These are phyloP conservation scores for Scrobipalpa atriplicella DNA, from an alignment of 2,888 invertebrate genomes.

Conservation along the genomic window DNA sequence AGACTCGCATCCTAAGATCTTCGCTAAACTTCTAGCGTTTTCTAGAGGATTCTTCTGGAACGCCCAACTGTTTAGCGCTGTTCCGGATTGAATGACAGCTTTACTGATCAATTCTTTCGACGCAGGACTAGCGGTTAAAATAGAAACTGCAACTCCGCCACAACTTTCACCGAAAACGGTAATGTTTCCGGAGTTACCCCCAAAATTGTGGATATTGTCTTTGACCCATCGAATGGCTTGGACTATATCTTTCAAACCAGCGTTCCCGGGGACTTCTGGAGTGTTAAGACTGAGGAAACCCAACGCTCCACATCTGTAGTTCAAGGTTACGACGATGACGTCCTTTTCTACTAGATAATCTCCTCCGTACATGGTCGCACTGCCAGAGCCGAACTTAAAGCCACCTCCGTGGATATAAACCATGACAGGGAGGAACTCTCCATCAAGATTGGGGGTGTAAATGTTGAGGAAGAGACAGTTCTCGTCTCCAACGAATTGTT, in stretches of 20 bases:
- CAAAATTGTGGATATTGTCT: slow-evolving; percentile 68
- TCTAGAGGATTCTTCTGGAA: slow-evolving; percentile 62
- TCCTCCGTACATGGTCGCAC: slow-evolving; percentile 70
- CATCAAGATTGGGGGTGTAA: slow-evolving; percentile 83
- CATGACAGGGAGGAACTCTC: slow-evolving; percentile 80
- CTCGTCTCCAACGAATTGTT: slow-evolving; percentile 79
- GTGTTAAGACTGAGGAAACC: slow-evolving; percentile 72
- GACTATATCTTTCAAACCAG: slow-evolving; percentile 71
- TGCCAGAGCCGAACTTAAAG: slow-evolving; percentile 78
- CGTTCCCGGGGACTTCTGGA: slow-evolving; percentile 74
- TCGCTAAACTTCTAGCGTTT: slow-evolving; percentile 59
- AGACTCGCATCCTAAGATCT: slow-evolving; percentile 61
- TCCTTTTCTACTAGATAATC: slow-evolving; percentile 83
- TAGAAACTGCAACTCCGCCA: slow-evolving; percentile 57
- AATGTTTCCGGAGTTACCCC: slow-evolving; percentile 69
- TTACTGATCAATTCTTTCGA: slow-evolving; percentile 64
- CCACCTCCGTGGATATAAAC: slow-evolving; percentile 83
- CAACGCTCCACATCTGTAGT: slow-evolving; percentile 77
- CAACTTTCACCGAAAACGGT: slow-evolving; percentile 72
- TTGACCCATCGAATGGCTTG: slow-evolving; percentile 71
- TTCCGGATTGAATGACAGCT: slow-evolving; percentile 71
- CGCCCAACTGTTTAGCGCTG: slow-evolving; percentile 50
- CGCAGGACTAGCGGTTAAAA: slow-evolving; percentile 66
- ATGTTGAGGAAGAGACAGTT: slow-evolving; percentile 88
- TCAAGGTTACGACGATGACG: slow-evolving; percentile 80